phyloP scores from a whole-genome alignment of 1,140 invertebrate genomes.

The Spodoptera frugiperda region DNA sequence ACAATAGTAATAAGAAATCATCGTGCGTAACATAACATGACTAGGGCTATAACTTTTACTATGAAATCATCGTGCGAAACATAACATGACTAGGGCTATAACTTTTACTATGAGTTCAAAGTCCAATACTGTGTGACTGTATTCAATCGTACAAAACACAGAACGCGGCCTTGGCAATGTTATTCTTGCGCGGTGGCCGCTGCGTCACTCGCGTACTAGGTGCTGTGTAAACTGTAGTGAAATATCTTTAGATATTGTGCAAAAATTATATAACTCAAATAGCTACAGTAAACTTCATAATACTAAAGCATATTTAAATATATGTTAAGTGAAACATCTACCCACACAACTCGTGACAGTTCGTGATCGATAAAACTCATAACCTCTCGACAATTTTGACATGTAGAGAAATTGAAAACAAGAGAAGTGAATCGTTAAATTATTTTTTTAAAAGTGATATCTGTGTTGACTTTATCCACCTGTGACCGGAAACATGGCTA shows the following conservation, averaged over 20 bases:
- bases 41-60: background rate
- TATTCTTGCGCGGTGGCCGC: conserved; percentile 35
- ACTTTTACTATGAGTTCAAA: background rate
- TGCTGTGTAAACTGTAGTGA: background rate
- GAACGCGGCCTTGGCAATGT: conserved; percentile 39
- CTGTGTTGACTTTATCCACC: background rate
- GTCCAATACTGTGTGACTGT: conserved; percentile 6
- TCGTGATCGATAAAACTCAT: conserved; percentile 21
- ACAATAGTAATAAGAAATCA: background rate
- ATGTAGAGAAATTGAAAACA: background rate
- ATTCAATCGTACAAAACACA: conserved; percentile 14
- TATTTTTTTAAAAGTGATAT: background rate
- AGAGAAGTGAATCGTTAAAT: background rate
- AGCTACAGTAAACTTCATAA: background rate
- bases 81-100: background rate
- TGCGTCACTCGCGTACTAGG: conserved; percentile 14
- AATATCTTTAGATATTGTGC: background rate
- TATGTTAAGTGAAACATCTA: too few species aligned
- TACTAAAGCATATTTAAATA: background rate
- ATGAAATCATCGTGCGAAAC: background rate
- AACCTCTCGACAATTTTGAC: conserved; percentile 20
- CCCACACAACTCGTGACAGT: conserved; percentile 11
- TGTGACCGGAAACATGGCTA: conserved; percentile 52
- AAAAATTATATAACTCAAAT: conserved; percentile 16
- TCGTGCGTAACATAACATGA: background rate